These are phyloP conservation scores for Malacoraja senta DNA, from an alignment of 2,797 vertebrate genomes.

Conservation along the genomic window DNA sequence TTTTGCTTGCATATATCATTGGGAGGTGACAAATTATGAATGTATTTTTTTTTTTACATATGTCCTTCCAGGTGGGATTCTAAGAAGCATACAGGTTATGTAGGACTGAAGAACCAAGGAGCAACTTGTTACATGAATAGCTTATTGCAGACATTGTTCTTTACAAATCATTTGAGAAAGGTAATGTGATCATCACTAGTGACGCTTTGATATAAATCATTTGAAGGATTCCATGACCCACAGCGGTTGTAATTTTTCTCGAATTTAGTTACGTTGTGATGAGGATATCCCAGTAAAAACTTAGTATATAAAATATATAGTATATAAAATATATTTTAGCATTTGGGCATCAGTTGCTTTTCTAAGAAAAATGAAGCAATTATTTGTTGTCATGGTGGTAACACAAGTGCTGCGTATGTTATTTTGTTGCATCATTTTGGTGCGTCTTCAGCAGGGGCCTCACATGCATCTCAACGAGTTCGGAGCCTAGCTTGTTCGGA, in stretches of 20 bases:
- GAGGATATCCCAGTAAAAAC: no score
- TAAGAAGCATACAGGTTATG: slow-evolving; percentile 98
- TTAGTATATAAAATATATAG: no score
- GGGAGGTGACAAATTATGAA: not conserved
- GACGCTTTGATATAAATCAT: not conserved
- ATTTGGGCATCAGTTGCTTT: not conserved
- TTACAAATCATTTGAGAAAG: slow-evolving; percentile 95
- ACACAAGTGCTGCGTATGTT: no score
- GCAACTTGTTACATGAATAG: slow-evolving; percentile 99
- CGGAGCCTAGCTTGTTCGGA: no score
- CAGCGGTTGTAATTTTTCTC: not conserved
- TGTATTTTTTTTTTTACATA: not conserved
- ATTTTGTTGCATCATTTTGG: no score
- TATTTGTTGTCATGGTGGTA: not conserved
- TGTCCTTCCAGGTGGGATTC: slow-evolving; percentile 83
- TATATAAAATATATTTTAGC: not conserved
- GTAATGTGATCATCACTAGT: slow-evolving; percentile 52
- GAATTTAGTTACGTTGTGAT: not conserved
- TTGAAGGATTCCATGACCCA: not conserved
- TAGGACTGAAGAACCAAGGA: slow-evolving; percentile 97
- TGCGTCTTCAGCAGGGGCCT: no score
- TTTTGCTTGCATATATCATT: not conserved
- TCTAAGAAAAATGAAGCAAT: not conserved
- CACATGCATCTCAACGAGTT: no score
- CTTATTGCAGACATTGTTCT: slow-evolving; percentile 95